Conservation (phyloP, 1,140 invertebrate genomes). For the Sweltsa coloradensis region DNA sequence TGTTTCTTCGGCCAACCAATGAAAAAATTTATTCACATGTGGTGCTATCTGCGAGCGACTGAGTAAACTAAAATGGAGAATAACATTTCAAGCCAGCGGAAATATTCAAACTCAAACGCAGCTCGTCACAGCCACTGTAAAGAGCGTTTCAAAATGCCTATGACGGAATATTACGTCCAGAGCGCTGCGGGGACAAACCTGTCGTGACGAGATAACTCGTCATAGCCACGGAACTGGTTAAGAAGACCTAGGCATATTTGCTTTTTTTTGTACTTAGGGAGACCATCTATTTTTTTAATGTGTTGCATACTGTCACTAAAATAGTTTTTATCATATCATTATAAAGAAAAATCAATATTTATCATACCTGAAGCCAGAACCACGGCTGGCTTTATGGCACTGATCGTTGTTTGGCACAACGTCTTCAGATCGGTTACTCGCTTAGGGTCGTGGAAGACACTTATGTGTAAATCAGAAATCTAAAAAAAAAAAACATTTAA, state of each 20-base stretch:
- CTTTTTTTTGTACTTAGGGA: not conserved
- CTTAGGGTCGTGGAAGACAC: conserved; percentile 62
- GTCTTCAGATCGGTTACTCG: conserved; percentile 65
- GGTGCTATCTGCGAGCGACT: too few relatives aligned
- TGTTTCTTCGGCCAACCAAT: too few relatives aligned
- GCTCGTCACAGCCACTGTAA: too few relatives aligned
- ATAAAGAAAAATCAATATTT: conserved; percentile 21
- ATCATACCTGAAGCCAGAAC: conserved; percentile 66
- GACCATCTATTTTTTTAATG: not conserved
- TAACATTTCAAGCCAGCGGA: too few relatives aligned
- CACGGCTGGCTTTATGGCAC: conserved; percentile 60
- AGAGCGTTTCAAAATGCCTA: too few relatives aligned
- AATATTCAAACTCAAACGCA: too few relatives aligned
- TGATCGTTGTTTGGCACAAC: conserved; percentile 66
- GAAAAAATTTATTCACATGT: too few relatives aligned
- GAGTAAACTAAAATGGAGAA: too few relatives aligned
- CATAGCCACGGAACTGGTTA: not conserved
- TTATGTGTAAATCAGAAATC: conserved; percentile 84
- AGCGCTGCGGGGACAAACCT: not conserved
- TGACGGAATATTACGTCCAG: not conserved
- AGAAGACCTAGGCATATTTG: not conserved
- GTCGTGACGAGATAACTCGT: not conserved
- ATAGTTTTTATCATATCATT: conserved; percentile 7
- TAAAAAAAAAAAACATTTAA: conserved; percentile 30
- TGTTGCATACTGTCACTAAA: not conserved